A percentile compares a stretch with the other conserved stretches of the same genome.
phyloP scores from a whole-genome alignment of 2,113 vertebrate species.

The Cavia aperea region DNA sequence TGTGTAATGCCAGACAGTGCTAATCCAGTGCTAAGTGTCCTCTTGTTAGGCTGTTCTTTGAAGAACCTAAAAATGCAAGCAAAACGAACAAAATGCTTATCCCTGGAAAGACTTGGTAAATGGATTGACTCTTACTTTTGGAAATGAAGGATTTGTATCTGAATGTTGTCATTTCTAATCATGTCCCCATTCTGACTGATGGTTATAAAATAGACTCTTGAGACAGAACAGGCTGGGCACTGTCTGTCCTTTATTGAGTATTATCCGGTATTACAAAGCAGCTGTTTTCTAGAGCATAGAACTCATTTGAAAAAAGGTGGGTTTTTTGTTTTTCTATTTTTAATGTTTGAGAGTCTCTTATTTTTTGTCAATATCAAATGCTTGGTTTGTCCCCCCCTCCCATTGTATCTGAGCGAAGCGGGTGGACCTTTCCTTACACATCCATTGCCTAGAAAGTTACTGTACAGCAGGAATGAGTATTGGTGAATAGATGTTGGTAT shows the following conservation, averaged over 20 bases:
- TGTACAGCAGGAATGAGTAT: neutral
- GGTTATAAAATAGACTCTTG: slow-evolving; percentile 27
- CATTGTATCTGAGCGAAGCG: neutral
- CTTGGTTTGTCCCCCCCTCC: neutral
- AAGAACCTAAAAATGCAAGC: slow-evolving; percentile 19
- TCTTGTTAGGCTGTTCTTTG: neutral
- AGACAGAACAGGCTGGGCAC: neutral
- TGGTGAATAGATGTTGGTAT: neutral
- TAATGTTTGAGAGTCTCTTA: neutral
- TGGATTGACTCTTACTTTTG: slow-evolving; percentile 9
- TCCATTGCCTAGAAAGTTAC: neutral
- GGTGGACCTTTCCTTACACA: neutral
- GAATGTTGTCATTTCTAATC: slow-evolving; percentile 2
- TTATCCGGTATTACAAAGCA: neutral
- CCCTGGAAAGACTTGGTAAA: neutral
- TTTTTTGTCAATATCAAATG: neutral
- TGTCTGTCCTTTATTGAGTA: neutral
- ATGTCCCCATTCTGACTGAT: slow-evolving; percentile 10
- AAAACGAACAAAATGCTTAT: neutral
- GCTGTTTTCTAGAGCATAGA: neutral
- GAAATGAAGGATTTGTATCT: slow-evolving; percentile 31
- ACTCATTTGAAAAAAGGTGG: neutral
- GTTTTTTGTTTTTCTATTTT: neutral
- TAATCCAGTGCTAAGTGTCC: neutral
- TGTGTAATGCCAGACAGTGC: neutral